These are phyloP conservation scores for Morphnarchus princeps DNA, from an alignment of 2,113 vertebrate genomes.

Conservation along the genomic window DNA sequence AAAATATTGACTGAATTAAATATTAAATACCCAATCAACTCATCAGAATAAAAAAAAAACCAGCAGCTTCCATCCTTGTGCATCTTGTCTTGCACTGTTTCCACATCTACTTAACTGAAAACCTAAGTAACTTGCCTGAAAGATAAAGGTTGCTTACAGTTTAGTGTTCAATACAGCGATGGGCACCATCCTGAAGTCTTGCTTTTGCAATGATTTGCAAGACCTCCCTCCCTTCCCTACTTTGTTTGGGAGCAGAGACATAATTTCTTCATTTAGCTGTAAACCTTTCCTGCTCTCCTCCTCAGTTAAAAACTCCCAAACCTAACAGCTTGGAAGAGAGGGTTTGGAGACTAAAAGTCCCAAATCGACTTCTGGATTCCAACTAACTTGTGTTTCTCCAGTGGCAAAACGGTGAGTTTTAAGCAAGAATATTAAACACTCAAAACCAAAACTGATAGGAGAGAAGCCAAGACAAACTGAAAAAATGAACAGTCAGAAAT, in stretches of 20 bases:
- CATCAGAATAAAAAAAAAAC: not conserved
- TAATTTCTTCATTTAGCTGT: not conserved
- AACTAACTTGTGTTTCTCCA: not conserved
- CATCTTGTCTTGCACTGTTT: not conserved
- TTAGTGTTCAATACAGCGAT: not conserved
- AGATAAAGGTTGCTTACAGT: not conserved
- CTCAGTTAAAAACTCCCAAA: not conserved
- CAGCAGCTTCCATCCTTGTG: not conserved
- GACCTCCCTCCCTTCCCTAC: not conserved
- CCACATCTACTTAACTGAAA: not conserved
- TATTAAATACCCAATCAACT: not conserved
- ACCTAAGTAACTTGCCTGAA: not conserved
- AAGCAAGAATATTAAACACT: not conserved
- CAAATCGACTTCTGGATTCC: not conserved
- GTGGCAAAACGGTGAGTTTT: not conserved
- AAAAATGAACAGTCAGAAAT: not conserved
- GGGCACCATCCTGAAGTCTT: not conserved
- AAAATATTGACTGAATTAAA: not conserved
- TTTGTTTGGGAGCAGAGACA: not conserved
- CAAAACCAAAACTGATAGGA: not conserved
- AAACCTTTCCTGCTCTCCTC: not conserved
- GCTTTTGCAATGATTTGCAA: not conserved
- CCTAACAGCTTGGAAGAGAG: not conserved
- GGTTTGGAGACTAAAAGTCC: not conserved
- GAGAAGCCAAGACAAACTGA: not conserved